Percentiles rank a stretch among this genome's conserved stretches.
Conservation (phyloP, 2,113 vertebrate species). For the Sciurus niger region DNA sequence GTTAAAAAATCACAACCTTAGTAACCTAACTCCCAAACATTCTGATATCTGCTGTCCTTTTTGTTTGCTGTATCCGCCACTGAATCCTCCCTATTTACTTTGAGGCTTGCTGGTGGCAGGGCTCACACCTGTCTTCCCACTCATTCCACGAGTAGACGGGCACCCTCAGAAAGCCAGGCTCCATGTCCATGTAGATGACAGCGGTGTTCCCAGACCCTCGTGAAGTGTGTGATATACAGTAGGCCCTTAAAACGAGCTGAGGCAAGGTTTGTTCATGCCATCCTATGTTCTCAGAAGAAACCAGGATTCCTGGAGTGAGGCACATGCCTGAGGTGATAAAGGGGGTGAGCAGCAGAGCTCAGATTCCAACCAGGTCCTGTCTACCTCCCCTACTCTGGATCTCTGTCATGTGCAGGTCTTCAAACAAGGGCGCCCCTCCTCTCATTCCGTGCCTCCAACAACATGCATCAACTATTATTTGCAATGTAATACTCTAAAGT, state of each 20-base stretch:
- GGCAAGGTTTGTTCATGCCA: neutral
- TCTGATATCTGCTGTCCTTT: neutral
- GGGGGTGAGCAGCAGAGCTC: neutral
- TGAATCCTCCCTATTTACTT: neutral
- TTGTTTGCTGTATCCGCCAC: neutral
- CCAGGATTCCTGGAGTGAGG: neutral
- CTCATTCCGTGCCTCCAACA: neutral
- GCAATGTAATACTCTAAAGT: neutral
- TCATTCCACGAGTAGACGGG: neutral
- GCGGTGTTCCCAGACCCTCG: neutral
- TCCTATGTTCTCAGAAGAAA: neutral
- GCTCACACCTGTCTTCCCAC: neutral
- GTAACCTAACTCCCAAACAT: neutral
- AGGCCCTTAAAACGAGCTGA: neutral
- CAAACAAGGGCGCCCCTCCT: fast-evolving
- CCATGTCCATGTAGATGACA: fast-evolving
- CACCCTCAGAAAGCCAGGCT: neutral
- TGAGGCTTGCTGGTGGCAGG: neutral
- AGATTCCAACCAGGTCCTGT: neutral
- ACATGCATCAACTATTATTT: neutral
- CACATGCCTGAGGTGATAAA: neutral
- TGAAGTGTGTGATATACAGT: fast-evolving
- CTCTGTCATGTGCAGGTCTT: neutral
- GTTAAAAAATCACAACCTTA: neutral
- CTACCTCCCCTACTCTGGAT: too few species aligned